These are phyloP conservation scores for Holothuria scabra DNA, from an alignment of 53 echinoderm and acorn worm genomes.

Conservation along the genomic window DNA sequence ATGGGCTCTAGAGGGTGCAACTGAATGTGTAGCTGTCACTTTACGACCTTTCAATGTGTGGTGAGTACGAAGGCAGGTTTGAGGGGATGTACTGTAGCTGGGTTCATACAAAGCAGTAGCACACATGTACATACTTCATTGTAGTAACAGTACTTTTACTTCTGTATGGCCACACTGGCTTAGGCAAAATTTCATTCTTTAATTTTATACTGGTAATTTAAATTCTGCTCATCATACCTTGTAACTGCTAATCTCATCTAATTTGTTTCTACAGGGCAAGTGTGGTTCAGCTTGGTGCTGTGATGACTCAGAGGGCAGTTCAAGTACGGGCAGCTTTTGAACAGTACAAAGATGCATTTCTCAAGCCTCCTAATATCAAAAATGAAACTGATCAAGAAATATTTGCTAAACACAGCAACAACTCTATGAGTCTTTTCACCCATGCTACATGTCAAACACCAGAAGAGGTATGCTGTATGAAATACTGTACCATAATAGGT, in stretches of 20 bases:
- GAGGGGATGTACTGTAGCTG: too few relatives aligned
- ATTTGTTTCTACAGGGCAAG: conserved; percentile 23
- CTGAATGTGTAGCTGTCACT: conserved; percentile 3
- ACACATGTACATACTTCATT: too few relatives aligned
- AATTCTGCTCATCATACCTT: too few relatives aligned
- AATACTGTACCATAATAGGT: too few relatives aligned
- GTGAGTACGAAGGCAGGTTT: not conserved
- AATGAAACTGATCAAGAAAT: conserved; percentile 18
- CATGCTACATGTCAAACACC: conserved; percentile 25
- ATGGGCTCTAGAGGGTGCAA: not conserved
- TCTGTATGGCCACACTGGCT: too few relatives aligned
- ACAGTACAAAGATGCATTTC: conserved; percentile 32
- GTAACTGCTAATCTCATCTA: too few relatives aligned
- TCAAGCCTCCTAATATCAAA: conserved; percentile 14
- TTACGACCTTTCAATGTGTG: conserved; percentile 15
- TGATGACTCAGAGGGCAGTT: conserved; percentile 24
- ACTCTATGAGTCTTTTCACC: not conserved
- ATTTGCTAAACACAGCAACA: not conserved
- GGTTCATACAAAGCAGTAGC: too few relatives aligned
- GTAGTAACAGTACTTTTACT: too few relatives aligned
- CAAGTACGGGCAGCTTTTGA: not conserved
- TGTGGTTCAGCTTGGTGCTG: conserved; percentile 25
- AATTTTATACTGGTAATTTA: too few relatives aligned
- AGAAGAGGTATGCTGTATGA: conserved; percentile 9
- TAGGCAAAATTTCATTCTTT: too few relatives aligned